Evolutionary conservation across 2,113 vertebrate species (phyloP), one percentile per base, ranked within the genome.

Genomic region (Blennius ocellaris): DNA sequence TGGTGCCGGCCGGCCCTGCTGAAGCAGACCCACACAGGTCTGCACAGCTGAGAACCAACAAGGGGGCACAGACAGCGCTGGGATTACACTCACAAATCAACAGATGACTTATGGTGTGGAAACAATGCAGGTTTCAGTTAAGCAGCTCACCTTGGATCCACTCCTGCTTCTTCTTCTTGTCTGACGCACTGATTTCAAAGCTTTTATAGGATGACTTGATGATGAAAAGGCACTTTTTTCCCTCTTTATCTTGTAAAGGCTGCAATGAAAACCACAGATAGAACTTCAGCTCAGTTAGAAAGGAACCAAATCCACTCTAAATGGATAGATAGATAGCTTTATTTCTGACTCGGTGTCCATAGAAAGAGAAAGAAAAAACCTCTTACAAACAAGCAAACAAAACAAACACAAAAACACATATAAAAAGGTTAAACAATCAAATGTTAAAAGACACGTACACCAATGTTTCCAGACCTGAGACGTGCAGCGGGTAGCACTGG

Each of bases 111-210:
- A 2, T 30, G 21, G 21, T 30, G 21, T 30, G 21, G 21, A 30
- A 30, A 30, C 4, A 4, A 30, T 30, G 21, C n/a, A n/a, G n/a
- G n/a, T n/a, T n/a, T n/a, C n/a, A n/a, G n/a, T 55, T 40, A 38
- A 1, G 11, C n/a, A 14, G 8, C 87, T 82, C 85, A 98, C 98
- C 96, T 90, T 98, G 98, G 85, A 99, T 97, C 97, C 97, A 99
- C 70, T 99, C 97, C 85, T 98, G 98, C 68, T 96, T 99, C 92
- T 97, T 99, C 94, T 98, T 99, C 88, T 98, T 99, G 90, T 99
- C 98, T 1, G 98, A 98, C 11, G 95, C 97, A 55, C 95, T 99
- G 87, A 99, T 98, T 88, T 99, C 98, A 90, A 96, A 99, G 75
- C 93, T 95, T 88, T 98, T 99, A n/a, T 96, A 95, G 5, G 94